These are phyloP conservation scores for Cheilosia soror DNA, from an alignment of 2,888 invertebrate genomes.

Conservation along the genomic window DNA sequence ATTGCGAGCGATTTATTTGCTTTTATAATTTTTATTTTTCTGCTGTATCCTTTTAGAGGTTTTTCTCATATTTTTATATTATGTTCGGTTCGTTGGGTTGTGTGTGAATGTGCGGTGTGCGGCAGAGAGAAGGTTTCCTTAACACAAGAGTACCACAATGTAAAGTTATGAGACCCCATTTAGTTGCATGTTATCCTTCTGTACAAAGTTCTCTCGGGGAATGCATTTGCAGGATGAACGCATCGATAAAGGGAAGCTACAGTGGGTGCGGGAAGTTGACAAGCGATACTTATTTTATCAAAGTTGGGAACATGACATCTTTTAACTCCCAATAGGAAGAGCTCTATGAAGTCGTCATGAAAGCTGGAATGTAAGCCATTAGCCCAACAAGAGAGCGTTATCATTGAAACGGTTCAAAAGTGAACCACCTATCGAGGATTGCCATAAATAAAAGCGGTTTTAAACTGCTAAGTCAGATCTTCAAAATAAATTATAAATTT, in stretches of 20 bases:
- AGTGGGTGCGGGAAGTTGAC: not conserved
- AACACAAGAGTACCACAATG: conserved; percentile 43
- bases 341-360: too few relatives aligned
- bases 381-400: too few relatives aligned
- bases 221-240: conserved; percentile 1
- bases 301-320: too few relatives aligned
- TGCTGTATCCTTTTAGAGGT: conserved; percentile 5
- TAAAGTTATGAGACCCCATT: conserved; percentile 43
- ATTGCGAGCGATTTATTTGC: conserved; percentile 63
- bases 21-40: conserved; percentile 19
- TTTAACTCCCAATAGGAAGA: too few relatives aligned
- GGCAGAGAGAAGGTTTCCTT: not conserved
- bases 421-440: too few relatives aligned
- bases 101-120: conserved; percentile 1
- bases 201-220: not conserved
- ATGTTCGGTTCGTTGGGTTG: conserved; percentile 52
- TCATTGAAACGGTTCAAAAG: too few relatives aligned
- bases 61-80: conserved; percentile 50
- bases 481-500: too few relatives aligned
- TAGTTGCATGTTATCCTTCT: conserved; percentile 17
- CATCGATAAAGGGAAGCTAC: not conserved
- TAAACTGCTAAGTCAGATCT: too few relatives aligned
- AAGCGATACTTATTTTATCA: not conserved
- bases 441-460: too few relatives aligned
- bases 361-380: too few relatives aligned